phyloP scores from a whole-genome alignment of 2,888 invertebrate species.

The Lycaena phlaeas region DNA sequence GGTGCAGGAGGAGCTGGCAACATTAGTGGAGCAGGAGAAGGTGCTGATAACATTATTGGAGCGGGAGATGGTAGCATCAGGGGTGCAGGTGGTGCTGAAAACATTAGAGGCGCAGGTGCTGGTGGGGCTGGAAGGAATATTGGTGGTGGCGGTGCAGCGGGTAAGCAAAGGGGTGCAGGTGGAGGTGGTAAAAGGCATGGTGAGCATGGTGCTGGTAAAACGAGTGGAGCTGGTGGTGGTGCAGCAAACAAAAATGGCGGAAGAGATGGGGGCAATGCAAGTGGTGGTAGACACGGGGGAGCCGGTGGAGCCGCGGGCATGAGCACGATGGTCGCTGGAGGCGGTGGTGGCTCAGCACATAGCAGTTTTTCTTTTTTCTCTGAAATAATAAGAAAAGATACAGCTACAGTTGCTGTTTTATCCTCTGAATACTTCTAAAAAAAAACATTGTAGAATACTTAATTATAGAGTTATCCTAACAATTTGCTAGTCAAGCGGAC shows the following conservation, averaged over 20 bases:
- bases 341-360: constrained; percentile 29
- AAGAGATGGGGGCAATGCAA: constrained; percentile 15
- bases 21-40: constrained; percentile 21
- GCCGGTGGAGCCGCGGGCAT: constrained; percentile 43
- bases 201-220: constrained; percentile 7
- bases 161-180: constrained; percentile 18
- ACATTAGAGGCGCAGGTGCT: constrained; percentile 13
- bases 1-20: constrained; percentile 24
- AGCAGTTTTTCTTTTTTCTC: constrained; percentile 25
- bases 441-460: too few species aligned
- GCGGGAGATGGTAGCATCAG: too few species aligned
- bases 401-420: not conserved
- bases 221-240: constrained; percentile 18
- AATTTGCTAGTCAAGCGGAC: too few species aligned
- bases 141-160: constrained; percentile 16
- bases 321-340: constrained; percentile 43
- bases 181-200: constrained; percentile 17
- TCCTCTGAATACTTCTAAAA: too few species aligned
- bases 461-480: too few species aligned
- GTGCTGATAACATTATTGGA: constrained; percentile 20
- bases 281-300: constrained; percentile 21
- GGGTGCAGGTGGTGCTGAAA: constrained; percentile 14
- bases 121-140: constrained; percentile 16
- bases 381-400: constrained; percentile 11
- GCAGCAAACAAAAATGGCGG: constrained; percentile 15